A percentile compares a stretch with the other conserved stretches of the same genome.
phyloP scores from a whole-genome alignment of 2,797 vertebrate genomes.

The Amazonetta brasiliensis region DNA sequence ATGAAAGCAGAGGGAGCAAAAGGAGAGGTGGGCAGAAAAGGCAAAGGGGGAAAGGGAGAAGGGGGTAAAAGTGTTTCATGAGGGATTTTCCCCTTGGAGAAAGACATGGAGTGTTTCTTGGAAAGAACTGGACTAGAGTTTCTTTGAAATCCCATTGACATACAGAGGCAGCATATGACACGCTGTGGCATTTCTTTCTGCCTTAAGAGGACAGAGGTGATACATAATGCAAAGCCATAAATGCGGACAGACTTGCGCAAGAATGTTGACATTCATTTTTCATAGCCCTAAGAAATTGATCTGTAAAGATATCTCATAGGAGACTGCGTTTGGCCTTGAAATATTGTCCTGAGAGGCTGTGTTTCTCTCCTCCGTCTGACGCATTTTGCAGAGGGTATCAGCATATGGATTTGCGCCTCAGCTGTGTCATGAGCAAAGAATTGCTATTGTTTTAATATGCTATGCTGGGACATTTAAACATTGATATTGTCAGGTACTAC shows the following conservation, averaged over 20 bases:
- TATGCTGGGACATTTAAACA: background rate
- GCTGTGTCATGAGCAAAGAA: constrained; percentile 37
- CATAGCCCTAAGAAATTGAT: constrained; percentile 56
- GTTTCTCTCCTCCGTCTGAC: constrained; percentile 17
- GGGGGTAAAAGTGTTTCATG: accelerated
- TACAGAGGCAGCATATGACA: background rate
- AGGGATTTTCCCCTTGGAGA: background rate
- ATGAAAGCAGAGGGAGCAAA: background rate
- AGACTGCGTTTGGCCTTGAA: constrained; percentile 43
- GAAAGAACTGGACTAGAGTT: background rate
- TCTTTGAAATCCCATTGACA: background rate
- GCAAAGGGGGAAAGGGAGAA: background rate
- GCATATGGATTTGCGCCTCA: constrained; percentile 51
- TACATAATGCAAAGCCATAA: constrained; percentile 28
- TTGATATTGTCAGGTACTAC: constrained; percentile 20
- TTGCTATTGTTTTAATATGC: constrained; percentile 39
- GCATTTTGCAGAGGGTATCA: constrained; percentile 36
- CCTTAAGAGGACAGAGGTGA: background rate
- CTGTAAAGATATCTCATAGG: constrained; percentile 39
- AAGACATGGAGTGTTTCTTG: background rate
- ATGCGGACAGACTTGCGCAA: constrained; percentile 29
- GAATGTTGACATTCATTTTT: constrained; percentile 69
- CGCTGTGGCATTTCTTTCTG: background rate
- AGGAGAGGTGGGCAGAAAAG: background rate
- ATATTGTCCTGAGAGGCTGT: background rate